phyloP scores from a whole-genome alignment of 2,797 vertebrate species.

The Anisognathus igniventris region DNA sequence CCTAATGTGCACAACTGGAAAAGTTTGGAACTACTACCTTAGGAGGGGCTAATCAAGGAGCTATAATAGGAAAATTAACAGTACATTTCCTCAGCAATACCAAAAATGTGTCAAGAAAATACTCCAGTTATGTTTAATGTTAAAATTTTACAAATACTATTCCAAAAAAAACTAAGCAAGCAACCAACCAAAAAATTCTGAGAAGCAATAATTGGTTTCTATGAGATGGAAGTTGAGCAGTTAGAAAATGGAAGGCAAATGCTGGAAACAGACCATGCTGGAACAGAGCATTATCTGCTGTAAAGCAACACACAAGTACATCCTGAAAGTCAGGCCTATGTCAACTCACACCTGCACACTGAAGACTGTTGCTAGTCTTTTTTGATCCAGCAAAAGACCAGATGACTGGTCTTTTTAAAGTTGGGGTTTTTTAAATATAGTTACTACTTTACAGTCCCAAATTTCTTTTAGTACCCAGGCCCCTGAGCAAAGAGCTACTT shows the following conservation, averaged over 20 bases:
- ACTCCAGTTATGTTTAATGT: neutral
- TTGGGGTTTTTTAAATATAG: neutral
- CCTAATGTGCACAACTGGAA: neutral
- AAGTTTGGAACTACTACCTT: neutral
- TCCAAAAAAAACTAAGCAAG: neutral
- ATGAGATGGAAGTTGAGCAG: neutral
- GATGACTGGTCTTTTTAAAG: neutral
- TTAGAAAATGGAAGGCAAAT: neutral
- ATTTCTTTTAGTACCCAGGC: neutral
- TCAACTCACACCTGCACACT: neutral
- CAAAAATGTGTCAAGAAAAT: neutral
- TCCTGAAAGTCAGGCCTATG: neutral
- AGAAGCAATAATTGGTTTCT: neutral
- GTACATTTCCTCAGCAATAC: neutral
- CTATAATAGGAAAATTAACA: neutral
- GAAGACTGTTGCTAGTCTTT: neutral
- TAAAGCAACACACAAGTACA: neutral
- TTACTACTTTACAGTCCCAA: neutral
- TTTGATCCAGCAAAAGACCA: neutral
- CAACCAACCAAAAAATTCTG: neutral
- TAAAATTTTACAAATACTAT: neutral
- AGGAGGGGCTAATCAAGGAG: neutral
- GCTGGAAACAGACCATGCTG: neutral
- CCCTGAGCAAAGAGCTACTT: neutral
- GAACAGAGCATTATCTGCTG: neutral